Evolutionary conservation across 2,797 vertebrate genomes (phyloP), one percentile per base, ranked within the genome.

Genomic region (Pseudochirops cupreus): DNA sequence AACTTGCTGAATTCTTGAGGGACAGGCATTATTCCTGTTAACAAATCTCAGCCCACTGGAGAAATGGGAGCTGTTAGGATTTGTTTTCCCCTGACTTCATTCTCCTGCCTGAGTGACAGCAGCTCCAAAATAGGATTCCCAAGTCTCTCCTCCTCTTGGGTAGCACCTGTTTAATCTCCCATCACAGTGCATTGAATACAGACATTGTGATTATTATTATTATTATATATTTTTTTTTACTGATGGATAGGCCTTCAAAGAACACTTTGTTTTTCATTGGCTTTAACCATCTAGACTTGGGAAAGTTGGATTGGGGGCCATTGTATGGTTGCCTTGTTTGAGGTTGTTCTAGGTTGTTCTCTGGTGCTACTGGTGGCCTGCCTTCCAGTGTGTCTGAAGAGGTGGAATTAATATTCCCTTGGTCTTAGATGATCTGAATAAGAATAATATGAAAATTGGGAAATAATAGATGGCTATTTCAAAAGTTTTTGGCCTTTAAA

Each of bases 391-490:
- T 94, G 31, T 91, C 46, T 90, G 96, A 94, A 67, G 92, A 90
- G 95, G 52, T 92, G 90, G 62, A 96, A 94, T 18, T 87, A 7
- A 55, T 21, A 90, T 94, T 95, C 62, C 53, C 93, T 96, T 95
- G 56, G 12, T 95, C 95, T 95, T 95, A 92, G 95, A 94, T 56
- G 56, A 93, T 21, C 52, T 67, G 87, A 94, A 57, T 31, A 94
- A 95, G 26, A 96, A 93, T 96, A 46, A 31, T 92, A 96, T 96
- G 62, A 95, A 90, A 95, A 96, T 92, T 95, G 96, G 57, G 33
- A 28, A 95, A 93, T 31, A 94, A 28, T 56, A 74, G 46, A 95
- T 91, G 94, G 90, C 1, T 1, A 89, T 95, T 96, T 97, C 96
- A 67, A 95, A 93, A 97, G 93, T 89, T 21, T 52, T 4, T 92